phyloP scores from a whole-genome alignment of 2,888 invertebrate species.

The Melieria picta region DNA sequence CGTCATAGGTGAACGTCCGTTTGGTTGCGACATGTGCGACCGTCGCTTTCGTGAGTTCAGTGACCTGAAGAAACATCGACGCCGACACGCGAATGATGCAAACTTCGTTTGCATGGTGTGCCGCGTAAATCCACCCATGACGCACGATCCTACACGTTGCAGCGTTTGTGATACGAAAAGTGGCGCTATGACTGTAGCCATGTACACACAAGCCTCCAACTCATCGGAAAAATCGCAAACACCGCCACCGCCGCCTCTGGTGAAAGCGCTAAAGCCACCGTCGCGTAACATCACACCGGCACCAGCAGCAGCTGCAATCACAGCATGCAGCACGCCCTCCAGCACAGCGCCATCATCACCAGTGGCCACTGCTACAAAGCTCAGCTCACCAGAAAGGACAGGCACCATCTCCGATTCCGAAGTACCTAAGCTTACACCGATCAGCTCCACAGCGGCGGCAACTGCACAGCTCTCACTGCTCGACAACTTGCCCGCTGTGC shows the following conservation, averaged over 20 bases:
- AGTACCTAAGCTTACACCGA: constrained; percentile 14
- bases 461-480: constrained; percentile 40
- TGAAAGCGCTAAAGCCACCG: constrained; percentile 21
- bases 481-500: constrained; percentile 45
- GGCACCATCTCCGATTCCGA: background rate
- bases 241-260: constrained; percentile 22
- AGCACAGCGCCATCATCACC: constrained; percentile 19
- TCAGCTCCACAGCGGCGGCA: constrained; percentile 28
- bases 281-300: background rate
- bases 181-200: constrained; percentile 42
- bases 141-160: constrained; percentile 62
- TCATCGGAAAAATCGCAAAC: constrained; percentile 35
- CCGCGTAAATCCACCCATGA: constrained; percentile 52
- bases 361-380: constrained; percentile 12
- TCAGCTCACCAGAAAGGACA: constrained; percentile 3
- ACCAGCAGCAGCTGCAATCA: constrained; percentile 4
- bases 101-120: constrained; percentile 63
- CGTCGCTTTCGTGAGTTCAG: constrained; percentile 65
- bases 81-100: constrained; percentile 57
- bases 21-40: constrained; percentile 63
- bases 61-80: constrained; percentile 64
- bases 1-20: constrained; percentile 61
- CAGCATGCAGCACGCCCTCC: constrained; percentile 17
- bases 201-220: constrained; percentile 38
- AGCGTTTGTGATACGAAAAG: constrained; percentile 57